These are phyloP conservation scores for Trichogramma pretiosum DNA, from an alignment of 1,140 invertebrate species.

Conservation along the genomic window DNA sequence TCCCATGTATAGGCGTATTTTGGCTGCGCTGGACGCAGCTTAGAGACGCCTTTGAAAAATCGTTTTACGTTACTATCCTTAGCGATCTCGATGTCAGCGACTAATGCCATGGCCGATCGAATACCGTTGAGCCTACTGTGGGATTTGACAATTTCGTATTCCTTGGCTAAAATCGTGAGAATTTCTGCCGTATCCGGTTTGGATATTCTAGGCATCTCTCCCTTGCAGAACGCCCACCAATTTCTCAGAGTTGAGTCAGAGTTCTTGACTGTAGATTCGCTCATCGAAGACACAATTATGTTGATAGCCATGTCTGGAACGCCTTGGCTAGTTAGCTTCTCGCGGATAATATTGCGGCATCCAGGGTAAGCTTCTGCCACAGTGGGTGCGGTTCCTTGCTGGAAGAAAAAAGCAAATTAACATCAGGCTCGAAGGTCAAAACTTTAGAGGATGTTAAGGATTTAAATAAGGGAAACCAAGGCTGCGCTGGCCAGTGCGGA, in stretches of 20 bases:
- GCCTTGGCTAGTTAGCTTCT: slow-evolving; percentile 14
- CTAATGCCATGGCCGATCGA: slow-evolving; percentile 12
- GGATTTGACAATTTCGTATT: slow-evolving; percentile 3
- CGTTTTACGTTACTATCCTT: slow-evolving; percentile 15
- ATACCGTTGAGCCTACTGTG: neutral
- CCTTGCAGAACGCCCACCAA: slow-evolving; percentile 26
- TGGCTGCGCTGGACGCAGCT: slow-evolving; percentile 16
- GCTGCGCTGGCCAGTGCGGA: neutral
- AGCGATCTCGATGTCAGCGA: slow-evolving; percentile 12
- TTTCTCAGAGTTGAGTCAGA: slow-evolving; percentile 23
- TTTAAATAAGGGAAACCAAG: slow-evolving; percentile 6
- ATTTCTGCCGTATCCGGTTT: neutral
- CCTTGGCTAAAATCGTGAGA: slow-evolving; percentile 8
- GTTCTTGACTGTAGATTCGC: slow-evolving; percentile 22
- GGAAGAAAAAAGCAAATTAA: slow-evolving; percentile 17
- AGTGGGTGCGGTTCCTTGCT: slow-evolving; percentile 18
- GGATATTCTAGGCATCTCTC: slow-evolving; percentile 10
- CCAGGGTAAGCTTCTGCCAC: slow-evolving; percentile 22
- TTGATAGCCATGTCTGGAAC: slow-evolving; percentile 17
- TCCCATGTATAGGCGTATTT: slow-evolving; percentile 24
- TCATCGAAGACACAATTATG: slow-evolving; percentile 23
- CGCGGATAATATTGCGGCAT: slow-evolving; percentile 22
- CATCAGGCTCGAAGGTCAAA: slow-evolving; percentile 1
- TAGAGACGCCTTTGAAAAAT: slow-evolving; percentile 22
- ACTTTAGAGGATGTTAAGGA: neutral